A percentile compares a stretch with the other conserved stretches of the same genome.
phyloP scores from a whole-genome alignment of 2,888 invertebrate species.

The Melanchra persicariae region DNA sequence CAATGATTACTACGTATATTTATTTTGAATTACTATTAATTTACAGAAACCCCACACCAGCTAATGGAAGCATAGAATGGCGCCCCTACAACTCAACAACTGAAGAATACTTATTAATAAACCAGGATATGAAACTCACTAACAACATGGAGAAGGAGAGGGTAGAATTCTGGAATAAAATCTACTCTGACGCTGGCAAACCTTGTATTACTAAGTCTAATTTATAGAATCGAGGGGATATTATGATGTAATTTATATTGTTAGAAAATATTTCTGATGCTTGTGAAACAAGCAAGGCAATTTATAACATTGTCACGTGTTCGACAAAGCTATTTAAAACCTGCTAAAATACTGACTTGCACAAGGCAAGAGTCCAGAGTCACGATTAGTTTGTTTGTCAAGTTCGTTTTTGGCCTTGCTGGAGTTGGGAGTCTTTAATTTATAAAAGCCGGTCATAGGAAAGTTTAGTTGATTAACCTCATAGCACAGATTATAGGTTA shows the following conservation, averaged over 20 bases:
- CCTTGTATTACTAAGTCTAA: slow-evolving; percentile 70
- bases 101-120: slow-evolving; percentile 80
- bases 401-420: no score
- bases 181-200: slow-evolving; percentile 79
- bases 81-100: slow-evolving; percentile 70
- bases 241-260: background rate
- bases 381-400: no score
- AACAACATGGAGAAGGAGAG: slow-evolving; percentile 76
- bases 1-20: no score
- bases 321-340: no score
- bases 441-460: no score
- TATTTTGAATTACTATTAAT: background rate
- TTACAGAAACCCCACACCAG: slow-evolving; percentile 80
- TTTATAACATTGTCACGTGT: no score
- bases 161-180: slow-evolving; percentile 82
- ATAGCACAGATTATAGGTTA: no score
- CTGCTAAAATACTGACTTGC: no score
- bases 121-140: slow-evolving; percentile 73
- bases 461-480: background rate
- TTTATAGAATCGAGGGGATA: slow-evolving; percentile 43
- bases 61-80: slow-evolving; percentile 76
- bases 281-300: background rate
- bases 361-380: no score
- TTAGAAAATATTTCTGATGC: background rate
- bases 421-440: no score